Conservation (phyloP, 2,888 invertebrate species). For the Ectemnius lituratus region DNA sequence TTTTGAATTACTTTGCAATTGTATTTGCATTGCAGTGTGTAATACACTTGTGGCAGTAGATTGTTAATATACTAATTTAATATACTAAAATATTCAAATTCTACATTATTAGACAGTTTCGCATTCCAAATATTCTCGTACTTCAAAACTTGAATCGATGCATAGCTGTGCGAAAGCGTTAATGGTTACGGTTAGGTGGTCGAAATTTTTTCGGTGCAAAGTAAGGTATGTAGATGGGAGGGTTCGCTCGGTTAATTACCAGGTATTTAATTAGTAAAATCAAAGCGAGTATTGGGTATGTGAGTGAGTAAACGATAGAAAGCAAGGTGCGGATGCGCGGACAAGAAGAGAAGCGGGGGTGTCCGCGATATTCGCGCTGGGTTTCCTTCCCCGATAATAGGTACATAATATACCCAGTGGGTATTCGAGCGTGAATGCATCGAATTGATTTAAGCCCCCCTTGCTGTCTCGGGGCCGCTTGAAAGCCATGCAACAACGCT, state of each 20-base stretch:
- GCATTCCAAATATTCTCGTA: no score
- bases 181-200: not conserved
- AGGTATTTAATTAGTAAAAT: constrained; percentile 59
- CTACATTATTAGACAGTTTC: no score
- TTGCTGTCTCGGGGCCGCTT: constrained; percentile 30
- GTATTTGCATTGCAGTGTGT: no score
- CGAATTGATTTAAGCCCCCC: constrained; percentile 62
- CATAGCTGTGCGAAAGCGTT: not conserved
- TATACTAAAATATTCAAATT: no score
- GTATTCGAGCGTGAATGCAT: constrained; percentile 61
- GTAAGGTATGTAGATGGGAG: constrained; percentile 18
- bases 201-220: constrained; percentile 32
- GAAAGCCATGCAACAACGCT: constrained; percentile 46
- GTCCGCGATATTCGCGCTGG: constrained; percentile 59
- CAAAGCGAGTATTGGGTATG: constrained; percentile 46
- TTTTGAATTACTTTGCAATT: no score
- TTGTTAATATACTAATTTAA: no score
- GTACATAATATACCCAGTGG: constrained; percentile 64
- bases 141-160: not conserved
- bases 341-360: constrained; percentile 25
- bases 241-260: constrained; percentile 52
- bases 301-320: no score
- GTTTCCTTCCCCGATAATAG: constrained; percentile 61
- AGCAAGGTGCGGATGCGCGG: no score
- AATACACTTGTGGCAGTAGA: no score